phyloP scores from a whole-genome alignment of 1,140 invertebrate species.

The Trachymyrmex septentrionalis region DNA sequence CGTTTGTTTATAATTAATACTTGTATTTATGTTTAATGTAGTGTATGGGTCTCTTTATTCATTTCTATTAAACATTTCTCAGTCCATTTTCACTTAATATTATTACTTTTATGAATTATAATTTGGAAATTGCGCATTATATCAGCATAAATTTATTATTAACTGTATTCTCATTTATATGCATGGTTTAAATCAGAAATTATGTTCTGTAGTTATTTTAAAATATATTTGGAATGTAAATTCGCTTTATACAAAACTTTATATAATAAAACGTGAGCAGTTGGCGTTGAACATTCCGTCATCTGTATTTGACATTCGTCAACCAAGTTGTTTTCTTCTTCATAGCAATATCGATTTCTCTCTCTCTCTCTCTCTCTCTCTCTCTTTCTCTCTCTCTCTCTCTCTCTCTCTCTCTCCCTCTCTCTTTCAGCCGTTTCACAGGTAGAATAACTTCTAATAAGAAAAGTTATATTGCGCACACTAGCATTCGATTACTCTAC shows the following conservation, averaged over 20 bases:
- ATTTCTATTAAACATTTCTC: too few relatives aligned
- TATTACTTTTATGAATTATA: neutral
- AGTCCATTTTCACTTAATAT: too few relatives aligned
- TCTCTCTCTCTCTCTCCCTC: neutral
- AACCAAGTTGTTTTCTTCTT: conserved; percentile 16
- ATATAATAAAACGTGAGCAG: conserved; percentile 68
- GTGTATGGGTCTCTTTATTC: too few relatives aligned
- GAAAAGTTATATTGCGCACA: conserved; percentile 1
- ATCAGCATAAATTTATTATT: neutral
- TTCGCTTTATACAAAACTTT: conserved; percentile 32
- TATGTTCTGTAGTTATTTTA: neutral
- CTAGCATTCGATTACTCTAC: conserved; percentile 19
- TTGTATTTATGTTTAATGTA: neutral
- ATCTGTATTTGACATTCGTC: conserved; percentile 59
- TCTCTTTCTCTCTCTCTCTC: conserved; percentile 13
- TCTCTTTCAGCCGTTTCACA: neutral
- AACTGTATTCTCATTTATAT: neutral
- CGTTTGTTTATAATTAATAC: neutral
- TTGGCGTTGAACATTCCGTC: conserved; percentile 52
- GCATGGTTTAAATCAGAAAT: neutral
- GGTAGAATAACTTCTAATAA: conserved; percentile 30
- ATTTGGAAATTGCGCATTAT: neutral
- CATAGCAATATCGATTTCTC: conserved; percentile 35
- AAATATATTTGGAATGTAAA: neutral
- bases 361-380: neutral